These are phyloP conservation scores for Eidolon dupreanum DNA, from an alignment of 2,797 vertebrate genomes.

Conservation along the genomic window DNA sequence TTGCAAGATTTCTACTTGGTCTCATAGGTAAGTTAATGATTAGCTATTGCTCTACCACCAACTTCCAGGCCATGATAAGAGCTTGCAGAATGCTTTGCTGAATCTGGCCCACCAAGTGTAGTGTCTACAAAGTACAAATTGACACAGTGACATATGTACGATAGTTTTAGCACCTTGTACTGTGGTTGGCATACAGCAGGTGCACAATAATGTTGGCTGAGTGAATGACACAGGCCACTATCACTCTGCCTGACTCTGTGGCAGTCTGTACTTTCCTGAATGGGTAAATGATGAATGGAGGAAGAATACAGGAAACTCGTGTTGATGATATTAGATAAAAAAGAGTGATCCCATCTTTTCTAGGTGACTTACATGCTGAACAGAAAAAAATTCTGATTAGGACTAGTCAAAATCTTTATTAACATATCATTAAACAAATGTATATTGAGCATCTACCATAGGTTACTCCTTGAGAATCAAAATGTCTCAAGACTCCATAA, in stretches of 20 bases:
- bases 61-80: not conserved
- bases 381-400: constrained; percentile 10
- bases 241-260: not conserved
- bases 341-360: not conserved
- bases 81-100: not conserved
- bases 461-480: not conserved
- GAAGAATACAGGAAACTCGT: not conserved
- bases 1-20: not conserved
- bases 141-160: not conserved
- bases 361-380: not conserved
- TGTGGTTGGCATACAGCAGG: not conserved
- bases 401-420: not conserved
- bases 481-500: not conserved
- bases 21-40: not conserved
- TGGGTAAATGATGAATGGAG: too few relatives aligned
- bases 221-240: not conserved
- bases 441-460: not conserved
- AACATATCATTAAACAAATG: not conserved
- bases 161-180: not conserved
- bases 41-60: not conserved
- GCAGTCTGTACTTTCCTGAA: not conserved
- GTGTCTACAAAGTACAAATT: not conserved
- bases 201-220: not conserved
- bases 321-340: not conserved
- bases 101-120: not conserved